Evolutionary conservation across 2,888 invertebrate genomes (phyloP), one percentile per base, ranked within the genome.

Genomic region (Cephus pulcher): DNA sequence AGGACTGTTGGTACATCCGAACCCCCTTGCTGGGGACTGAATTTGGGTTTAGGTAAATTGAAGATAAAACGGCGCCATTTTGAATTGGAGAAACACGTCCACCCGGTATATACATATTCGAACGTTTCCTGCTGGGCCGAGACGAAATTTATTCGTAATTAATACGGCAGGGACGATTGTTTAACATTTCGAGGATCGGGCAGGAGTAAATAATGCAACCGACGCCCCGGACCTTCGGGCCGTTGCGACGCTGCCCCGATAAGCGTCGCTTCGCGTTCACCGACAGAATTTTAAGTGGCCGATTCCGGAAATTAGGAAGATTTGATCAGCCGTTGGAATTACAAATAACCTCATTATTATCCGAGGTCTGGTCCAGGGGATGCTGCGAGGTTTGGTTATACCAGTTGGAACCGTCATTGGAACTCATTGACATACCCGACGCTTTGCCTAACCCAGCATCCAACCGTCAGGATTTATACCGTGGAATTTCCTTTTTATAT

Each of bases 261-360:
- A 40, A 40, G 15, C 40, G 40, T 40, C 40, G 40, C 40, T 40
- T 40, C 40, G 40, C 4, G 40, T 40, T 70, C 76, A 81, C 83
- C 83, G 82, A 82, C 73, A 78, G 88, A 88, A 89, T 89, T 87
- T 87, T 84, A 86, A 89, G 84, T 81, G 81, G 78, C 79, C 76
- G 84, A 84, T 83, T 81, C 87, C 85, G 89, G 88, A 89, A 89
- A 89, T 89, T 89, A 89, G 85, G 85, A 89, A 88, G 88, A 88
- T 89, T 86, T 87, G 86, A 87, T 89, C 87, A 83, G 84, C 80
- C 81, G 79, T 80, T 81, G 81, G 88, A 88, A 89, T 89, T 88
- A 89, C 88, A 88, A 89, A 87, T 86, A 86, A 88, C 87, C 86
- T 86, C 83, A 85, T 88, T 89, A 89, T 85, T 30, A 70, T n/a